Conservation (phyloP, 2,888 invertebrate genomes). For the Nematopogon swammerdamellus region DNA sequence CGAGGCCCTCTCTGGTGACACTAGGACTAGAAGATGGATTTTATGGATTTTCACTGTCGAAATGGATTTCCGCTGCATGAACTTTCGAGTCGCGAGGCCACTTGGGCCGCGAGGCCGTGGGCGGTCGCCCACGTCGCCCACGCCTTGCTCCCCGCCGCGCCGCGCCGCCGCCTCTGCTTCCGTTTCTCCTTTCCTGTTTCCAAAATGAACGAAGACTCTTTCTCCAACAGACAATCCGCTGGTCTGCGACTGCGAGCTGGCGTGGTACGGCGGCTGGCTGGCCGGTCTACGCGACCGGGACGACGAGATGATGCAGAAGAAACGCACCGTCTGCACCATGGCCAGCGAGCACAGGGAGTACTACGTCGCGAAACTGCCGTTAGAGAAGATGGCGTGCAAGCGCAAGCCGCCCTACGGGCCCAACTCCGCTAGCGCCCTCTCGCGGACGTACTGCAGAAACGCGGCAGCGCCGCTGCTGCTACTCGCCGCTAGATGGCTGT, state of each 20-base stretch:
- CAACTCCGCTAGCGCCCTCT: constrained; percentile 24
- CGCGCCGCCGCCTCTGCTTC: too few species aligned
- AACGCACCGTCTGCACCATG: constrained; percentile 81
- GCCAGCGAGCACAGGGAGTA: constrained; percentile 77
- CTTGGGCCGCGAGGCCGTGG: too few species aligned
- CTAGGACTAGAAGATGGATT: too few species aligned
- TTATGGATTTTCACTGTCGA: too few species aligned
- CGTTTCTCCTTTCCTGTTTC: too few species aligned
- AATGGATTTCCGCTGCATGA: too few species aligned
- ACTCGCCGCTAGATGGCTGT: constrained; percentile 30
- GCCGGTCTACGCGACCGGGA: constrained; percentile 75
- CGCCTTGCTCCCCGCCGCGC: too few species aligned
- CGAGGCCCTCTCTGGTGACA: too few species aligned
- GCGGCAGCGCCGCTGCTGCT: constrained; percentile 25
- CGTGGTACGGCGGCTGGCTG: constrained; percentile 85
- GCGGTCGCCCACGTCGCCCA: too few species aligned
- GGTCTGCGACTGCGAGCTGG: constrained; percentile 81
- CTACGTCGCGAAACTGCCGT: constrained; percentile 75
- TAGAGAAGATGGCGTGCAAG: constrained; percentile 80
- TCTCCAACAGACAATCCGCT: constrained; percentile 76
- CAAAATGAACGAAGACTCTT: not conserved
- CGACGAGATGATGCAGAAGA: constrained; percentile 87
- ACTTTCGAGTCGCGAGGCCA: too few species aligned
- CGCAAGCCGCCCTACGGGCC: constrained; percentile 57
- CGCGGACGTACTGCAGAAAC: constrained; percentile 16